Evolutionary conservation across 2,797 vertebrate species (phyloP).

Genomic region (Macrochelys suwanniensis): DNA sequence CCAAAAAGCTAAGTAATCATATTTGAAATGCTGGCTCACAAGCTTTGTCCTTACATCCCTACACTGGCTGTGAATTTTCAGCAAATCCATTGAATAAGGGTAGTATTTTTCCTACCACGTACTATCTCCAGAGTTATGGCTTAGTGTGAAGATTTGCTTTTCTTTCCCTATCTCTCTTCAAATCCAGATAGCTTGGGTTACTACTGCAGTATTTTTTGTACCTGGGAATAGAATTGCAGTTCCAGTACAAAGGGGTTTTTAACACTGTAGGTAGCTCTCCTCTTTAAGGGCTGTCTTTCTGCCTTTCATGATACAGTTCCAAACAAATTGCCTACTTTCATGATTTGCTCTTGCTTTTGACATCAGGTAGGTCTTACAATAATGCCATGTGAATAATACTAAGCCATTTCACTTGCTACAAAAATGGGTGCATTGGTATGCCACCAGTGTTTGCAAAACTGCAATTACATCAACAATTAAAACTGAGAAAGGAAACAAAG

Average conservation of each 20-base stretch:
- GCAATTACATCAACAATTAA: conserved; percentile 61
- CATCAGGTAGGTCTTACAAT: fast-evolving
- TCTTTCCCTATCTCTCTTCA: neutral
- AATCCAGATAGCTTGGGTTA: neutral
- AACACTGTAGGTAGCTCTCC: neutral
- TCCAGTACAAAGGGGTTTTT: neutral
- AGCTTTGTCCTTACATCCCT: neutral
- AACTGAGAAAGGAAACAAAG: conserved; percentile 10
- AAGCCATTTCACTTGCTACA: neutral
- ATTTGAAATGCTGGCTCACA: neutral
- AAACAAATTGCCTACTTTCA: neutral
- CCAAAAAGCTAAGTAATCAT: neutral
- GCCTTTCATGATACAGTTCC: neutral
- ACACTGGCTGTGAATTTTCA: neutral
- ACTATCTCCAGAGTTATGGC: neutral
- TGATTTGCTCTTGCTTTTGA: neutral
- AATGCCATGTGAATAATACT: fast-evolving
- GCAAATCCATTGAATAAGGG: neutral
- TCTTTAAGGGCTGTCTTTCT: neutral
- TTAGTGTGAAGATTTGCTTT: neutral
- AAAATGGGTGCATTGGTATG: conserved; percentile 24
- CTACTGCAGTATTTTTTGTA: neutral
- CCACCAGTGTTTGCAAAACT: neutral
- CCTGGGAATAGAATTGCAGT: neutral
- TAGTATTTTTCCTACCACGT: neutral